phyloP scores from a whole-genome alignment of 2,888 invertebrate species.

The Zygaena filipendulae region DNA sequence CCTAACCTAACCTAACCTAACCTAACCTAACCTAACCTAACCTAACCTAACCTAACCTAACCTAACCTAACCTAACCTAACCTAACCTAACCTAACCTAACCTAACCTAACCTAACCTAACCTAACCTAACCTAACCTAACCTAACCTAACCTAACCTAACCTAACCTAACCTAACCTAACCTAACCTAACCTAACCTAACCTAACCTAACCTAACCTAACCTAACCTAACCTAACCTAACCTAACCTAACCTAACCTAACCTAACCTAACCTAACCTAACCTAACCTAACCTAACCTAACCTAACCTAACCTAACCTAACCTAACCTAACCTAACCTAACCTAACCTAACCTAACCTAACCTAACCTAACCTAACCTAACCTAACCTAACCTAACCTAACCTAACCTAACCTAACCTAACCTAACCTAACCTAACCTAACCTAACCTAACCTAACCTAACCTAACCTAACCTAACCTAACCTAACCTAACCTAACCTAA shows the following conservation, averaged over 20 bases:
- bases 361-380: constrained; percentile 14
- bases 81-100: constrained; percentile 13
- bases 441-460: constrained; percentile 9
- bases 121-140: constrained; percentile 12
- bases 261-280: constrained; percentile 12
- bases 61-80: constrained; percentile 11
- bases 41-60: constrained; percentile 9
- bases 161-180: constrained; percentile 8
- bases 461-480: constrained; percentile 7
- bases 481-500: constrained; percentile 11
- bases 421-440: constrained; percentile 12
- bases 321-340: constrained; percentile 15
- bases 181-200: constrained; percentile 12
- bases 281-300: constrained; percentile 12
- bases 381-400: constrained; percentile 12
- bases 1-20: constrained; percentile 10
- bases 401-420: constrained; percentile 10
- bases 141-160: constrained; percentile 10
- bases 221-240: constrained; percentile 18
- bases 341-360: constrained; percentile 13
- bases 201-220: constrained; percentile 14
- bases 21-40: constrained; percentile 11
- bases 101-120: constrained; percentile 10
- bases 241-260: constrained; percentile 17
- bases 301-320: constrained; percentile 14